Evolutionary conservation across 2,113 vertebrate genomes (phyloP), one percentile per base, ranked within the genome.

Genomic region (Pongo pygmaeus): DNA sequence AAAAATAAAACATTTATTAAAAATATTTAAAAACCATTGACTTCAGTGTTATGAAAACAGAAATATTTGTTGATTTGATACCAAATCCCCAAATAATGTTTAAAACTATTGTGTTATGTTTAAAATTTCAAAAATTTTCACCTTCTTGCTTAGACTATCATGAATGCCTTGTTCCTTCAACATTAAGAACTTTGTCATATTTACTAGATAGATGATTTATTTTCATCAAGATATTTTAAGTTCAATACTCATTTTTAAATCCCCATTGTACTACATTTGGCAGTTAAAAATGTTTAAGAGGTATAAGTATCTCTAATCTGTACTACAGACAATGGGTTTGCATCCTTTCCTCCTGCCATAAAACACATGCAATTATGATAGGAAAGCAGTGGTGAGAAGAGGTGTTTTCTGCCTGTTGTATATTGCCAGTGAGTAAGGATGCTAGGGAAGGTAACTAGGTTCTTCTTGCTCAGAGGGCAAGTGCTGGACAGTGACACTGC

Each of bases 151-250:
- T 94, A 70, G 70, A 67, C 13, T 80, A 48, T 75, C 87, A 14
- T 61, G 20, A 87, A 61, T 81, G 30, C 2, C 30, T 93, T 91
- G 4, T 80, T 72, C 13, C 17, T 78, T 96, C 57, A 84, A 40
- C 35, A 67, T 74, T 86, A 93, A 84, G 27, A 96, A 74, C 4
- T 64, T 96, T 84, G 14, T 74, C 94, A 40, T 52, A 61, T 57
- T 75, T 88, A 89, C 59, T 94, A 70, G 14, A 25, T 40, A 83
- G 86, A 30, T 83, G 32, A 50, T 78, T 57, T 64, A 85, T 3
- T 92, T 94, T 25, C 12, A 69, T 55, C 35, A 89, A n/a, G 11
- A 55, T 79, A 94, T 84, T 90, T 86, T 79, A 87, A 97, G 35
- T 74, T 46, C 32, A 4, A 43, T 81, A n/a, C 11, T 0, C 18